These are phyloP conservation scores for Nematopogon swammerdamellus DNA, from an alignment of 2,888 invertebrate species.

Conservation along the genomic window DNA sequence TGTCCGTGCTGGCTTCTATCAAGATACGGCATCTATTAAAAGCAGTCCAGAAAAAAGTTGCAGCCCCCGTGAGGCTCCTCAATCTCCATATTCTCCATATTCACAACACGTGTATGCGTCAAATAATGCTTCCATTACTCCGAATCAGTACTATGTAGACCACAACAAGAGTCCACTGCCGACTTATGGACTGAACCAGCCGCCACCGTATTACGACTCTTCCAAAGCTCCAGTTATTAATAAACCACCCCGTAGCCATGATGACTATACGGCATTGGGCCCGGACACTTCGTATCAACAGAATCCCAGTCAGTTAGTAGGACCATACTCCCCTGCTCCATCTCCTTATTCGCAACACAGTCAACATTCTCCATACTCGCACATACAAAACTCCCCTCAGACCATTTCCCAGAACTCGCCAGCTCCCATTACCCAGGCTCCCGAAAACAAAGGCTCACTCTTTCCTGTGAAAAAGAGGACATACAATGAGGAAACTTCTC, in stretches of 20 bases:
- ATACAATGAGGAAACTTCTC: constrained; percentile 48
- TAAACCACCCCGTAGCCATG: constrained; percentile 50
- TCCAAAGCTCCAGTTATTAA: constrained; percentile 38
- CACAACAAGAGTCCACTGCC: constrained; percentile 45
- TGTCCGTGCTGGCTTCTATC: constrained; percentile 84
- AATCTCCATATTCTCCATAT: constrained; percentile 44
- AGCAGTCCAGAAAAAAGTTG: constrained; percentile 83
- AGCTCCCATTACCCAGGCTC: constrained; percentile 1
- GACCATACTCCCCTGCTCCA: constrained; percentile 35
- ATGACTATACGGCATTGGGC: constrained; percentile 53
- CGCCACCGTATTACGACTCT: constrained; percentile 61
- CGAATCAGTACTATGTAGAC: constrained; percentile 43
- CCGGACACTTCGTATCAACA: constrained; percentile 55
- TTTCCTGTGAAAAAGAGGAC: constrained; percentile 65
- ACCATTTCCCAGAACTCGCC: constrained; percentile 16
- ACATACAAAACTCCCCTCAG: constrained; percentile 28
- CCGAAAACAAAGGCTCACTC: constrained; percentile 35
- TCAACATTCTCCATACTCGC: constrained; percentile 29
- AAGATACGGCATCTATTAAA: constrained; percentile 80
- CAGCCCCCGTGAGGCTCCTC: constrained; percentile 71
- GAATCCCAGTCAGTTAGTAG: constrained; percentile 35
- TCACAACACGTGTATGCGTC: constrained; percentile 47
- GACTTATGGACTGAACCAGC: constrained; percentile 41
- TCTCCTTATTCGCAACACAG: constrained; percentile 32
- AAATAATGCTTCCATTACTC: constrained; percentile 28